Evolutionary conservation across 2,113 vertebrate genomes (phyloP), one percentile per base, ranked within the genome.

Genomic region (Stigmatopora nigra): DNA sequence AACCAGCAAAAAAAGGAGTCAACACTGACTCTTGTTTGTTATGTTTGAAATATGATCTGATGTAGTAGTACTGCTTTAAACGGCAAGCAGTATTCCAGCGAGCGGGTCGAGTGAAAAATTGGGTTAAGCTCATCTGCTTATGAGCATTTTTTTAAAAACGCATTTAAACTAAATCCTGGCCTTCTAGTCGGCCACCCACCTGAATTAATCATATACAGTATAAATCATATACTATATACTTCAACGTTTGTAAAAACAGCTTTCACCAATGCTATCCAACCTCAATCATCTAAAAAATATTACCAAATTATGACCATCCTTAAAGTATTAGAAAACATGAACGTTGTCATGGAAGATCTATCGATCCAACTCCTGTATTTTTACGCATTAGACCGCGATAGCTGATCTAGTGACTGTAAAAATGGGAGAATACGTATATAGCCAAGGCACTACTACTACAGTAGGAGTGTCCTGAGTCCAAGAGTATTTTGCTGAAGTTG

Each of bases 401-500:
- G 0, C 7, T 6, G 2, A 10, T 8, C 31, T n/a, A 41, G 36
- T n/a, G 16, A 59, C 15, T 59, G 1, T 11, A 36, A 58, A 38
- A 4, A 35, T 31, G 25, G 25, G 25, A 31, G 25, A 31, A 2
- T 16, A 11, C 25, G 9, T 16, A 8, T 35, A 16, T 16, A 60
- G 38, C 41, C n/a, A 60, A 62, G 22, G 20, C 41, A 44, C 59
- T 46, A 58, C 41, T 41, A 67, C 73, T 77, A 75, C 64, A 84
- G 82, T 86, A 87, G 86, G 88, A 87, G 87, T 89, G 84, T 88
- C 87, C 84, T 89, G 88, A 87, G 83, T 82, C 84, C 83, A 59
- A 69, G 67, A 80, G 78, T 72, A 70, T 78, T 76, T 71, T 72
- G 73, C 63, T 74, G 56, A 16, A 71, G 62, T 64, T 69, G 71